These are phyloP conservation scores for Rhopilema esculentum DNA, from an alignment of 30 jellyfish, hydroid and myxozoan genomes.

Conservation along the genomic window DNA sequence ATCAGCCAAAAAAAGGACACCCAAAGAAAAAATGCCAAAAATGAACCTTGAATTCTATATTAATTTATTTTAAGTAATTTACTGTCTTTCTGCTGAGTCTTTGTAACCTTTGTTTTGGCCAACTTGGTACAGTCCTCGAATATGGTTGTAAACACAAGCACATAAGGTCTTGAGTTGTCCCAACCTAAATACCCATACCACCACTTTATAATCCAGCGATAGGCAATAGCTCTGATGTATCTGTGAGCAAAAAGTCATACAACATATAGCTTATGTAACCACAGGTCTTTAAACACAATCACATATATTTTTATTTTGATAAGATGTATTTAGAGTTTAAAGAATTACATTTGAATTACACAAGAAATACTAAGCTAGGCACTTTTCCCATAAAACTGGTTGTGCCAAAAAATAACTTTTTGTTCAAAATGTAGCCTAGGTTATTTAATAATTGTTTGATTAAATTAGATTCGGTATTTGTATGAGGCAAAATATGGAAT, in stretches of 20 bases:
- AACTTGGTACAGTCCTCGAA: background rate
- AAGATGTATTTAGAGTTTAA: background rate
- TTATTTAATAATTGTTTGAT: background rate
- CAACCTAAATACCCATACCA: background rate
- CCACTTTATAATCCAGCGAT: background rate
- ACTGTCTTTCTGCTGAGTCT: background rate
- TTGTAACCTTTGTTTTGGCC: background rate
- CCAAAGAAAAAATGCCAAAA: background rate
- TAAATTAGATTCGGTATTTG: background rate
- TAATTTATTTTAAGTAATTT: background rate
- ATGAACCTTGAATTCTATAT: background rate
- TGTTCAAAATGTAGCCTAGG: background rate
- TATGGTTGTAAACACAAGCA: background rate
- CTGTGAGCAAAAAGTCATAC: background rate
- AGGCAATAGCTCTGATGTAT: background rate
- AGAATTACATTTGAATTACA: background rate
- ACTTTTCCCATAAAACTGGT: background rate
- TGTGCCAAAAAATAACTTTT: background rate
- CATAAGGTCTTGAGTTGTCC: background rate
- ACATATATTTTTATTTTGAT: background rate
- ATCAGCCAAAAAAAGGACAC: background rate
- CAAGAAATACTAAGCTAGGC: background rate
- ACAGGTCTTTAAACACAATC: background rate
- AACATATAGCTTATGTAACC: background rate
- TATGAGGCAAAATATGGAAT: background rate